Evolutionary conservation across 2,797 vertebrate genomes (phyloP), one percentile per base, ranked within the genome.

Genomic region (Petrocephalus schoutedeni): DNA sequence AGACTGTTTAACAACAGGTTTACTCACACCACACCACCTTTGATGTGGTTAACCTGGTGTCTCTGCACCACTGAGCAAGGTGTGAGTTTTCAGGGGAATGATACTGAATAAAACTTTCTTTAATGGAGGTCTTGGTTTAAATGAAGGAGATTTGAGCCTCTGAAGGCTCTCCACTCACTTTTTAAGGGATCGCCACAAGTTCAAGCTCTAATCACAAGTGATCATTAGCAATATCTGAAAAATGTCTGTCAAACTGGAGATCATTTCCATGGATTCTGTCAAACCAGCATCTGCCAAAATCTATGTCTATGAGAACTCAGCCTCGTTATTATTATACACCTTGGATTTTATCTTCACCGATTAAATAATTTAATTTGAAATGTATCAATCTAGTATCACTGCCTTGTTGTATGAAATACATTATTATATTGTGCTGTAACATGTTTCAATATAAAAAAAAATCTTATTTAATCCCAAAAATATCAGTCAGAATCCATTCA

Each of bases 11-110:
- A 89, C 89, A 91, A 91, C 89, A 88, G 56, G 56, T 80, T 88
- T 59, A 88, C 74, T 89, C 61, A 86, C 88, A 89, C 85, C 74
- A 64, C 88, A 87, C 45, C 87, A 53, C 10, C 19, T 88, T 90
- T 91, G 90, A 91, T 92, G 91, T 91, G 91, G 92, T 88, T 87
- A 87, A 89, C 89, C 87, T 56, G 89, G 67, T 88, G 89, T 88
- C 85, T 89, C 88, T 57, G 87, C 90, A 87, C 90, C 87, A 91
- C 92, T 89, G 83, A 74, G 90, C 87, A 90, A 88, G 87, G 32
- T 77, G 77, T 74, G 59, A 4, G 54, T 67, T 16, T 80, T 80
- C 19, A 80, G 74, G 19, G 41, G 36, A 80, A 80, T 49, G 41
- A 80, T 21, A 45, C 51, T 56, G n/a, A 3, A 84, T 16, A 56